phyloP scores from a whole-genome alignment of 2,797 vertebrate species.

The Argya squamiceps region DNA sequence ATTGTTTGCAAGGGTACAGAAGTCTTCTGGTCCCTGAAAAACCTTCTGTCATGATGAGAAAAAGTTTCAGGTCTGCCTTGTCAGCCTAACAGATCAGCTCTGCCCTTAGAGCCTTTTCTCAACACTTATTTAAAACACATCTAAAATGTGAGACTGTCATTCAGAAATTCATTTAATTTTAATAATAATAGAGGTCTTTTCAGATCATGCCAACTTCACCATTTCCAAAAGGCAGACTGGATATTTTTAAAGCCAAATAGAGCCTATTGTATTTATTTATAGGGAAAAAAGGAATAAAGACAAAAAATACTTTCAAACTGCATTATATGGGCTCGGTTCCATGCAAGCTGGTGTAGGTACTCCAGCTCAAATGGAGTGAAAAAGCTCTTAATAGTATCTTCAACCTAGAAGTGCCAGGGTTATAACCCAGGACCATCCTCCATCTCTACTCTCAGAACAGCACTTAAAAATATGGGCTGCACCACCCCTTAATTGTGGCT shows the following conservation, averaged over 20 bases:
- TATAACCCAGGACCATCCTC: not conserved
- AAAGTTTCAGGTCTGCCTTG: conserved; percentile 27
- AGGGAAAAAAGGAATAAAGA: not conserved
- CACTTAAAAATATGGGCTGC: not conserved
- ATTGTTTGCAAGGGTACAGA: conserved; percentile 46
- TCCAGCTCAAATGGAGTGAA: not conserved
- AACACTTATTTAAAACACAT: conserved; percentile 1
- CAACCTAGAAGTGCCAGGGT: not conserved
- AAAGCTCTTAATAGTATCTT: not conserved
- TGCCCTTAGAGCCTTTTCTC: conserved; percentile 12
- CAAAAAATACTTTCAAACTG: not conserved
- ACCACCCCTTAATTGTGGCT: not conserved
- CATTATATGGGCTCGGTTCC: not conserved
- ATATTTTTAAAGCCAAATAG: not conserved
- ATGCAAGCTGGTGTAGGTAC: not conserved
- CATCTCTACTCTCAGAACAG: not conserved
- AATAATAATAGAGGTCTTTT: conserved; percentile 22
- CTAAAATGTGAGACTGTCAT: not conserved
- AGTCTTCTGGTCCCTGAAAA: conserved; percentile 32
- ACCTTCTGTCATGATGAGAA: not conserved
- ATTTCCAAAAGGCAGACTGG: not conserved
- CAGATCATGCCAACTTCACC: not conserved
- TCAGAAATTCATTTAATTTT: conserved; percentile 37
- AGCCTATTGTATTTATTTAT: not conserved
- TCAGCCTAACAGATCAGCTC: conserved; percentile 28